phyloP scores from a whole-genome alignment of 2,888 invertebrate genomes.

The Andrena marginata region DNA sequence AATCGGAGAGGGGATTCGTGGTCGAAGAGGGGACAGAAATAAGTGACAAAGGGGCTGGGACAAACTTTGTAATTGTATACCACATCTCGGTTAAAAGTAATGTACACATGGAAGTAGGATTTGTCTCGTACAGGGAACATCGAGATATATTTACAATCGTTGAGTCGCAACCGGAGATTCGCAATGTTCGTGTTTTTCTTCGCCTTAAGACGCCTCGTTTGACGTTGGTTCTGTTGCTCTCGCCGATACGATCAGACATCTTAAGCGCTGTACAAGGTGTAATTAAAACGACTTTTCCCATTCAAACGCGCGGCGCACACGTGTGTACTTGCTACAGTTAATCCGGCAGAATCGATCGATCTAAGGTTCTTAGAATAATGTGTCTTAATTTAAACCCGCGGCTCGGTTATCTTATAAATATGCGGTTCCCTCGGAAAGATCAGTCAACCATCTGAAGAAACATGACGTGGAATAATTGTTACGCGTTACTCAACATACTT shows the following conservation, averaged over 20 bases:
- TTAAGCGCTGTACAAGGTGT: slow-evolving; percentile 35
- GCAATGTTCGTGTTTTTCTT: neutral
- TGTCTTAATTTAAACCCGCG: neutral
- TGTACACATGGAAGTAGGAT: slow-evolving; percentile 41
- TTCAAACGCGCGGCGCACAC: neutral
- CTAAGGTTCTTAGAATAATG: neutral
- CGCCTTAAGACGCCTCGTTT: neutral
- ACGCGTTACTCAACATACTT: slow-evolving; percentile 11
- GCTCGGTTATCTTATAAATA: neutral
- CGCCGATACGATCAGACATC: slow-evolving; percentile 3
- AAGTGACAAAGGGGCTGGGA: slow-evolving; percentile 14
- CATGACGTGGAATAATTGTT: neutral
- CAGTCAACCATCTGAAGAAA: neutral
- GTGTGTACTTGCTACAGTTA: slow-evolving; percentile 6
- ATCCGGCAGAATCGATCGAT: neutral
- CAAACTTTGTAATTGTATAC: slow-evolving; percentile 40
- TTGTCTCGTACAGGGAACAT: slow-evolving; percentile 40
- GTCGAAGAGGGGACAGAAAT: neutral
- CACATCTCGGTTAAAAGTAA: slow-evolving; percentile 36
- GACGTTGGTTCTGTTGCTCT: slow-evolving; percentile 7
- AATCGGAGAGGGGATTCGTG: neutral
- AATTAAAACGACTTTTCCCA: slow-evolving; percentile 22
- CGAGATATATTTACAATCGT: slow-evolving; percentile 52
- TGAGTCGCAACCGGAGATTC: slow-evolving; percentile 6
- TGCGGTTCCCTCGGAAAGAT: neutral